Base-by-base conservation (phyloP, 2,888 invertebrate species). In the Drosophila setosimentum region DNA sequence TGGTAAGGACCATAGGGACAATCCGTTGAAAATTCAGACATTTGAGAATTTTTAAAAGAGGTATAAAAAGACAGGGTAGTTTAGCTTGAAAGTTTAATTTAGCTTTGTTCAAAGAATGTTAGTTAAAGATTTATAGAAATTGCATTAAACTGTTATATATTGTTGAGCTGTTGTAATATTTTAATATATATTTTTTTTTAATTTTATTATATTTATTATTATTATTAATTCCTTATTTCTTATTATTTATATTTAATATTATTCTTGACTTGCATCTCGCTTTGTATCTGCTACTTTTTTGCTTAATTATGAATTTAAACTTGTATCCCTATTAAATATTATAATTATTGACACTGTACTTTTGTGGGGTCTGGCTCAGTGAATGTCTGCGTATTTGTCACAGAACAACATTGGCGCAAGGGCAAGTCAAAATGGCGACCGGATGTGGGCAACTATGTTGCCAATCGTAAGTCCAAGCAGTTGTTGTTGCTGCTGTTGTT, bases 361-460 rank as follows among this genome's bases (percentile, higher is more conserved):
- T 68, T 65, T 68, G 54, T 75, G 51, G 75, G 68, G 57, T 48
- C 18, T 53, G 37, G 65, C 65, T 49, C 42, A 65, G 35, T 58
- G 59, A 82, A 66, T 68, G 85, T 64, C 61, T 72, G 65, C 33
- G 73, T 82, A 84, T 84, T 87, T 87, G 84, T 87, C 83, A 76
- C 80, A 68, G 57, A 66, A 51, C 68, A 71, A 24, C 67, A 45
- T 57, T 48, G 66, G 48, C 50, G 63, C 68, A 69, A 57, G 64
- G 66, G 58, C 73, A 68, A 63, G 62, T 66, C 73, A 72, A 80
- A 80, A 86, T 79, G 77, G 79, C 78, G 76, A 76, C 83, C 80
- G 84, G 75, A 90, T 81, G 70, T 68, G 76, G 80, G 72, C 73
- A 76, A 80, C 79, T 78, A 63, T 77, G 77, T 78, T 78, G 78